phyloP scores from a whole-genome alignment of 1,140 invertebrate genomes.

The Vanessa atalanta region DNA sequence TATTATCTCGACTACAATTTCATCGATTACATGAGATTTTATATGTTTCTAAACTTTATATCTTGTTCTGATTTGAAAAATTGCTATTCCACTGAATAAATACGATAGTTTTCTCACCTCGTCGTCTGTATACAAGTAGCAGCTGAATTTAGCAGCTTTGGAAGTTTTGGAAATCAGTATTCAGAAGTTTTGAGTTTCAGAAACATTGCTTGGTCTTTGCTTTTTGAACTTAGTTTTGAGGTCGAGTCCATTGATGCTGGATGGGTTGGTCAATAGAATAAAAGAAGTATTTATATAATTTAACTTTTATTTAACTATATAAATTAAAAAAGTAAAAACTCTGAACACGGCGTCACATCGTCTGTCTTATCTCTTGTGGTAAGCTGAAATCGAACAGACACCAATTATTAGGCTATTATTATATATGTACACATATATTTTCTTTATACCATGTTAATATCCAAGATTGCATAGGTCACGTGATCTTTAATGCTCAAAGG shows the following conservation, averaged over 20 bases:
- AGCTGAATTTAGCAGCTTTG: not conserved
- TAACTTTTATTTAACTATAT: not conserved
- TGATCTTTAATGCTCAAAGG: too few relatives aligned
- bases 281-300: not conserved
- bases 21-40: too few relatives aligned
- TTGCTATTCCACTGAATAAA: too few relatives aligned
- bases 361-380: constrained; percentile 53
- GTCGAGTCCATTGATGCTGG: not conserved
- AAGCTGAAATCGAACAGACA: constrained; percentile 47
- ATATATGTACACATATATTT: too few relatives aligned
- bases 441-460: too few relatives aligned
- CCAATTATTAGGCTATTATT: too few relatives aligned
- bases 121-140: too few relatives aligned
- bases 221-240: not conserved
- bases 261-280: not conserved
- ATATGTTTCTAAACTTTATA: too few relatives aligned
- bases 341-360: constrained; percentile 25
- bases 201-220: not conserved
- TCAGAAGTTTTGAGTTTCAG: not conserved
- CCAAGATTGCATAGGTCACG: too few relatives aligned
- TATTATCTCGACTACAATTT: too few relatives aligned
- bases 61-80: too few relatives aligned
- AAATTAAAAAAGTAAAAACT: not conserved
- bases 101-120: too few relatives aligned
- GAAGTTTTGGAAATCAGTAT: not conserved